A percentile compares a stretch with the other conserved stretches of the same genome.
phyloP scores from a whole-genome alignment of 2,888 invertebrate genomes.

The Vanessa cardui region DNA sequence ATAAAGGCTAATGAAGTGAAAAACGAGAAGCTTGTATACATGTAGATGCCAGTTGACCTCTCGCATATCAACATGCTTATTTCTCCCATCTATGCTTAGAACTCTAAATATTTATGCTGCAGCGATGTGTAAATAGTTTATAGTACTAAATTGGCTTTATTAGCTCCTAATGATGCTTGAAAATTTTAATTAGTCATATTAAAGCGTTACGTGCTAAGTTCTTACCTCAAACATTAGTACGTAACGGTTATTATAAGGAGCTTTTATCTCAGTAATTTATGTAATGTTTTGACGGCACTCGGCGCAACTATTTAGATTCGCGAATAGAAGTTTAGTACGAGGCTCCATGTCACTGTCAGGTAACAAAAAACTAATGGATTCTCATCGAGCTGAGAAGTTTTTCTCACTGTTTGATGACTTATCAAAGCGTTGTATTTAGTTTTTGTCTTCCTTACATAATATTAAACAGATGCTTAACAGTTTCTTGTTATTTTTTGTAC shows the following conservation, averaged over 20 bases:
- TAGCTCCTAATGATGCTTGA: conserved; percentile 26
- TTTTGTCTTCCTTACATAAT: conserved; percentile 18
- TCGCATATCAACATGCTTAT: not conserved
- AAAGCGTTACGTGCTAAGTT: conserved; percentile 12
- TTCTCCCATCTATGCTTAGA: conserved; percentile 1
- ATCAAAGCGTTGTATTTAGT: conserved; percentile 23
- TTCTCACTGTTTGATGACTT: conserved; percentile 21
- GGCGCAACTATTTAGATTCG: conserved; percentile 52
- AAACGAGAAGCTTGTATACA: not conserved
- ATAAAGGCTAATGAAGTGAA: not conserved
- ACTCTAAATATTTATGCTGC: conserved; percentile 14
- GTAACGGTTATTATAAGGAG: conserved; percentile 55
- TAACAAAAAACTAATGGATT: conserved; percentile 44
- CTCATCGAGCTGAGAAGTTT: conserved; percentile 29
- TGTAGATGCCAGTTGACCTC: not conserved
- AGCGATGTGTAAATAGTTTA: conserved; percentile 17
- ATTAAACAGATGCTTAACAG: conserved; percentile 8
- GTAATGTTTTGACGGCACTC: conserved; percentile 56
- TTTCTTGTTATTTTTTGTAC: not conserved
- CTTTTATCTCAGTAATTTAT: conserved; percentile 50
- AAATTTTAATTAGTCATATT: conserved; percentile 24
- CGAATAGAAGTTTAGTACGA: conserved; percentile 50
- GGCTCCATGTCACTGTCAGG: conserved; percentile 69
- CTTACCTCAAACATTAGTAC: conserved; percentile 41
- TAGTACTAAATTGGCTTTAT: conserved; percentile 22